A percentile compares a stretch with the other conserved stretches of the same genome.
Evolutionary conservation across 2,797 vertebrate species (phyloP).

Genomic region (Macropus fuliginosus): DNA sequence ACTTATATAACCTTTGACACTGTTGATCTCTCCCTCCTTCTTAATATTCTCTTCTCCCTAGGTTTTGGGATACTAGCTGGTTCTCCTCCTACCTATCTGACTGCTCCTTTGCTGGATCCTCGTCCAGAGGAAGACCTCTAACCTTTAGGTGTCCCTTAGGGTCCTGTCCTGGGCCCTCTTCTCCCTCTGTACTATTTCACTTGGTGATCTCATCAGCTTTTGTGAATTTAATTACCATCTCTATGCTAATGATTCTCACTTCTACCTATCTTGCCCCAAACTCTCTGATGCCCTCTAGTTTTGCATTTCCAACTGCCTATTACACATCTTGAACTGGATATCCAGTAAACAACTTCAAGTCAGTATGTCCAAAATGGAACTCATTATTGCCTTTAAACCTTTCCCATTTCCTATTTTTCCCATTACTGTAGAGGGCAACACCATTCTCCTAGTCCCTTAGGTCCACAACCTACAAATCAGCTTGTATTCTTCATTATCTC

Average conservation of each 20-base stretch:
- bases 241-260: neutral
- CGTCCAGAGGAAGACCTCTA: neutral
- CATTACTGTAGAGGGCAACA: neutral
- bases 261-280: neutral
- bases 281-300: neutral
- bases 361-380: neutral
- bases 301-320: neutral
- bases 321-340: neutral
- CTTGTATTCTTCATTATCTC: neutral
- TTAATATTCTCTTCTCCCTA: neutral
- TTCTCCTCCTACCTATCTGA: neutral
- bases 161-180: neutral
- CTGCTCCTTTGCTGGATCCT: neutral
- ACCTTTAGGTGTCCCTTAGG: neutral
- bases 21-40: neutral
- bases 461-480: neutral
- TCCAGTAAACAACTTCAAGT: neutral
- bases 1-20: neutral
- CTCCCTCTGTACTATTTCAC: neutral
- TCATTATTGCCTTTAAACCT: neutral
- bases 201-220: neutral
- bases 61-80: neutral
- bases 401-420: neutral
- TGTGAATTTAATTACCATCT: neutral
- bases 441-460: neutral